Base-by-base conservation (phyloP, 1,140 invertebrate species). In the Delia radicum region DNA sequence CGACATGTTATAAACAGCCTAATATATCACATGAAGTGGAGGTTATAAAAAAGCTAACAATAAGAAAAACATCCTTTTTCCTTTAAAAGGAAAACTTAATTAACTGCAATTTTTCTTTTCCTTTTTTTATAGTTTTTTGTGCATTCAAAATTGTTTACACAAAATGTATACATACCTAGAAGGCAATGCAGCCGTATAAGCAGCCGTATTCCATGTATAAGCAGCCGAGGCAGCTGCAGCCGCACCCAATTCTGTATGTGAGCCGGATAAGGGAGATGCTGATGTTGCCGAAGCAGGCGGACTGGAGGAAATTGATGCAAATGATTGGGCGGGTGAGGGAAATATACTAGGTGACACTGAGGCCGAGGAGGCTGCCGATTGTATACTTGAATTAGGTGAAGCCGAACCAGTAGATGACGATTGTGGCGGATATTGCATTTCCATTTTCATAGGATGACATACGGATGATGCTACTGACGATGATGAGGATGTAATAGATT, bases 351-450 rank as follows among this genome's bases (percentile, higher is more conserved):
- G 84, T 27, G 84, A 85, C 4, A 83, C 81, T 21, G 82, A 84
- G 28, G 84, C 81, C 21, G 84, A 85, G 7, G 83, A 84, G 21
- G 81, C 80, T 0, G 81, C 81, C 76, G 83, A 85, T 18, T 82
- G 83, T 72, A 82, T 79, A 75, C 82, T 85, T 15, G 84, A 85
- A 33, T 84, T 84, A 18, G 84, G 81, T 46, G 84, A 55, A 18
- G 79, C 82, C n/a, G 82, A 84, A 48, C 84, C 84, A 10, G 84
- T 85, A 27, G 84, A 85, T 37, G 84, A 85, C 71, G 84, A 78
- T 76, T 85, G 84, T 67, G 82, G 79, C 76, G 84, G 84, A 81
- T 85, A 85, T 76, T 82, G 81, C 76, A 85, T 81, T 78, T 85
- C 83, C 81, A 85, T 74, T 76, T 85, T 85, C 83, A 85, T 82